These are phyloP conservation scores for Huso huso DNA, from an alignment of 2,797 vertebrate species.

Conservation along the genomic window DNA sequence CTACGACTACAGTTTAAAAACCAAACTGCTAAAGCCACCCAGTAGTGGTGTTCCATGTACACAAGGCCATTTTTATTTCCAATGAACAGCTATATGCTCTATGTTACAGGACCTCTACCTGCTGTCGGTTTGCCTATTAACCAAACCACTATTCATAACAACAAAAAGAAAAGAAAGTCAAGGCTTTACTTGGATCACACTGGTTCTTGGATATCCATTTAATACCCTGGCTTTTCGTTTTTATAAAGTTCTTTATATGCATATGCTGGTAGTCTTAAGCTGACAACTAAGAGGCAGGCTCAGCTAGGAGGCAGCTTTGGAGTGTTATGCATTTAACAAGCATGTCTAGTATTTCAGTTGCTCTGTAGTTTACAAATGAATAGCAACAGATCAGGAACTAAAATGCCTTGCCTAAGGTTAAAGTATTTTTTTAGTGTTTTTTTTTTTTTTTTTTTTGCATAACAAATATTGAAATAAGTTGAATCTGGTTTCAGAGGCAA, in stretches of 20 bases:
- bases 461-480: constrained; percentile 54
- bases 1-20: no score
- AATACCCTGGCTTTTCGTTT: constrained; percentile 32
- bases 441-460: constrained; percentile 13
- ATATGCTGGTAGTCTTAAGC: constrained; percentile 62
- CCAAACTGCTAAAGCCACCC: no score
- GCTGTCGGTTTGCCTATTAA: no score
- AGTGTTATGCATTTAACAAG: constrained; percentile 74
- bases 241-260: constrained; percentile 46
- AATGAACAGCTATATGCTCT: no score
- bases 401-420: constrained; percentile 55
- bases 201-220: constrained; percentile 55
- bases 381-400: constrained; percentile 66
- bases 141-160: no score
- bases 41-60: no score
- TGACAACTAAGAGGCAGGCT: constrained; percentile 63
- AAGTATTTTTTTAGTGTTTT: constrained; percentile 49
- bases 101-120: no score
- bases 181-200: constrained; percentile 27
- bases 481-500: constrained; percentile 56
- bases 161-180: no score
- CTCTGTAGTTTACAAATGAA: constrained; percentile 64
- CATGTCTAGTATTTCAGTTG: constrained; percentile 61
- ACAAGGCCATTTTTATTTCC: no score
- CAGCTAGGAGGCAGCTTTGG: constrained; percentile 61